Base-by-base conservation (phyloP, 2,113 vertebrate species). In the Podarcis cretensis region DNA sequence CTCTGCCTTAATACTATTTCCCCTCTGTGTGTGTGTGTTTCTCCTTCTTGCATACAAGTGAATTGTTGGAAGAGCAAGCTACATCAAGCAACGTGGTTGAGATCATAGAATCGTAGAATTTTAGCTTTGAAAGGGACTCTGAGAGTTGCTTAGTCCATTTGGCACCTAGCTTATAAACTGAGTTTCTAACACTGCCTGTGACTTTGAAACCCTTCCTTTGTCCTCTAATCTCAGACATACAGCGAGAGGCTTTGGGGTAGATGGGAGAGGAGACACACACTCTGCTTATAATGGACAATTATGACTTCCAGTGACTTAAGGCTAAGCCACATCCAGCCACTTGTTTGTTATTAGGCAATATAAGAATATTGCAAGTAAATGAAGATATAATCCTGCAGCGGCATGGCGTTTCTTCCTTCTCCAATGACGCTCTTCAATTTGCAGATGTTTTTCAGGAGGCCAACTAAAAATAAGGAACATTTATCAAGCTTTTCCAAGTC, bases 401-500 rank as follows among this genome's bases (percentile, higher is more conserved):
- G 59, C 3, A 0, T 54, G 10, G 48, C 48, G 87, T 74, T 89
- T 90, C 89, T 89, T 75, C 89, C 84, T 27, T 88, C 43, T 84
- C 80, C 85, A 30, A 4, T 54, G 25, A 57, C 25, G 5, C 35
- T 71, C 43, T 59, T 23, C 68, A 21, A 3, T 66, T 48, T 54
- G 59, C 59, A 57, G 81, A 48, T 66, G 30, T 20, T 88, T 81
- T 87, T 25, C 23, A 20, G 48, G 68, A 69, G 57, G 32, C 20
- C 68, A 82, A 30, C 87, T 83, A 83, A 83, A 88, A 74, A 90
- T 71, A 83, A 83, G 84, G 80, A 78, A 85, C 66, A 89, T 91
- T 93, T 77, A 6, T 1, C 74, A 89, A 90, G 90, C 92, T 90
- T 92, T 90, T 23, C 82, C 40, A 79, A 89, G 89, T 90, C 89